phyloP scores from a whole-genome alignment of 2,888 invertebrate species.

The Aelia acuminata region DNA sequence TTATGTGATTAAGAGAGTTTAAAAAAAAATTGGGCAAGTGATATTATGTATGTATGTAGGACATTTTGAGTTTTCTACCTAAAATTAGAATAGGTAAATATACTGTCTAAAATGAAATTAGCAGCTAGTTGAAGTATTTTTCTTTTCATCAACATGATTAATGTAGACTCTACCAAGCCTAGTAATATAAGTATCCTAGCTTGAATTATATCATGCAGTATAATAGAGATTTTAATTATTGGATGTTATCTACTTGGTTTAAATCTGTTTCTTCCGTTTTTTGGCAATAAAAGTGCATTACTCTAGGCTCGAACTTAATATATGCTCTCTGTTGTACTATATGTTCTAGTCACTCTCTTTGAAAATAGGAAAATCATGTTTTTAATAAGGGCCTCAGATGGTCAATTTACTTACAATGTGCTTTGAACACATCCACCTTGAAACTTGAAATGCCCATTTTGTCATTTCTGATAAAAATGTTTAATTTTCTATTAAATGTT shows the following conservation, averaged over 20 bases:
- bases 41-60: neutral
- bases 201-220: neutral
- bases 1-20: constrained; percentile 4
- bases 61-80: neutral
- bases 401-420: neutral
- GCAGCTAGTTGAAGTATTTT: neutral
- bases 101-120: neutral
- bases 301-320: neutral
- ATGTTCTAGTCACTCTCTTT: neutral
- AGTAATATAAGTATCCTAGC: neutral
- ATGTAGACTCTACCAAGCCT: neutral
- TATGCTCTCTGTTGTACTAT: neutral
- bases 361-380: neutral
- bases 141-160: neutral
- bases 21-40: constrained; percentile 11
- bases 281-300: neutral
- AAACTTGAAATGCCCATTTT: neutral
- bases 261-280: neutral
- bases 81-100: constrained; percentile 33
- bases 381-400: neutral
- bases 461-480: neutral
- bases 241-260: neutral
- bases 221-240: neutral
- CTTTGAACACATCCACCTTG: neutral
- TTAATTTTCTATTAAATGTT: neutral